Conservation (phyloP, 2,888 invertebrate genomes). For the Tetrapedia diversipes region DNA sequence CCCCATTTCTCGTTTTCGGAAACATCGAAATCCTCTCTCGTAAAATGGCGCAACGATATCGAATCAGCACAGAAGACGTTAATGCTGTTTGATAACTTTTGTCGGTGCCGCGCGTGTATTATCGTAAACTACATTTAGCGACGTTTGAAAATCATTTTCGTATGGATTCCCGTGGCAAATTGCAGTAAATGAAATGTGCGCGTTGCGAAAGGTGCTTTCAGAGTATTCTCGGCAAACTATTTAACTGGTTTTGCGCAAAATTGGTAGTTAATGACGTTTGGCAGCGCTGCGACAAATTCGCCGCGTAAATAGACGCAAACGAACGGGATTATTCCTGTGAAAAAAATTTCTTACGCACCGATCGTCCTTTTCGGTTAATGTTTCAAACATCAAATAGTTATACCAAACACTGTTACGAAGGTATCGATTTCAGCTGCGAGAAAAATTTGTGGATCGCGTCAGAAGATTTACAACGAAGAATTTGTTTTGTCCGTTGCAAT, state of each 20-base stretch:
- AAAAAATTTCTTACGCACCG: conserved; percentile 1
- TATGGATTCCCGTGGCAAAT: conserved; percentile 53
- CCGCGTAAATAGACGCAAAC: conserved; percentile 41
- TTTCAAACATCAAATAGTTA: background rate
- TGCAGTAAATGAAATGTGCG: conserved; percentile 53
- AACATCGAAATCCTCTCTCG: conserved; percentile 6
- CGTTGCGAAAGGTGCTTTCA: conserved; percentile 52
- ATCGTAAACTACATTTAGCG: conserved; percentile 54
- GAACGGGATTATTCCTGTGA: conserved; percentile 28
- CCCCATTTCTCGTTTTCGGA: background rate
- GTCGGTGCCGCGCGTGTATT: conserved; percentile 34
- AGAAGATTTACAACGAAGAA: no score
- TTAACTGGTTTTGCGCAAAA: conserved; percentile 53
- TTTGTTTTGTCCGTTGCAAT: no score
- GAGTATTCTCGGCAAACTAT: conserved; percentile 47
- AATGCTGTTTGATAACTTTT: conserved; percentile 54
- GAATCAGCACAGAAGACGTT: conserved; percentile 39
- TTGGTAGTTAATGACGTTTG: conserved; percentile 56
- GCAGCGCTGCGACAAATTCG: conserved; percentile 45
- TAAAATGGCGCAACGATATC: conserved; percentile 24
- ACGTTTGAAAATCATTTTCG: conserved; percentile 57
- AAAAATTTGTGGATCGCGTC: background rate
- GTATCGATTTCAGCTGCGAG: background rate
- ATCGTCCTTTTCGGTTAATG: background rate
- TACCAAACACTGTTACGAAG: background rate